Evolutionary conservation across 2,888 invertebrate species (phyloP), one percentile per base, ranked within the genome.

Genomic region (Brenthis daphne): DNA sequence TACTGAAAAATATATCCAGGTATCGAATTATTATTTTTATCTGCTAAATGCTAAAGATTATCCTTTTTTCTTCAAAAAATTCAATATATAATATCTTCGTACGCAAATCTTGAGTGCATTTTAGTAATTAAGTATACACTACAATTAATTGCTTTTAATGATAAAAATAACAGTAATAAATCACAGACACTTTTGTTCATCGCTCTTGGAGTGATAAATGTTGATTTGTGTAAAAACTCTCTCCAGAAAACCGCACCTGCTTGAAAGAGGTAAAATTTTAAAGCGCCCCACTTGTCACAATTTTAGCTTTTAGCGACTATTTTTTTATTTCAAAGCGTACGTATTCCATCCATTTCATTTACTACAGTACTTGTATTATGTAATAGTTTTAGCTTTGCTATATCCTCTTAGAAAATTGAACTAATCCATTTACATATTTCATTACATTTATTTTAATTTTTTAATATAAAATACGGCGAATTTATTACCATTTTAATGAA

Each of bases 141-240:
- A 14, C 13, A 29, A 54, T 54, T 3, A 54, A 54, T 54, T 56
- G 33, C 24, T 56, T 11, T 33, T 2, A 6, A 12, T n/a, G 24
- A 43, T 12, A 29, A 60, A 4, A 29, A 43, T 11, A 11, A 43
- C 11, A 11, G 11, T 11, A 48, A 48, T 60, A 60, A 60, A 29
- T 60, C n/a, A 48, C 5, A 50, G 29, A 2, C 60, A 16, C 37
- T 53, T 43, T 14, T 14, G 63, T 63, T 37, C 16, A 53, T 53
- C 53, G 33, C 51, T 53, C 24, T 6, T 16, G 37, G 37, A 14
- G 53, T 63, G 63, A 63, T 51, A 63, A 63, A 63, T 63, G 53
- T 63, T 63, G 63, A 53, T 33, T 63, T 63, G 63, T 63, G 63
- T 63, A 43, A 63, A 63, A 63, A 63, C 63, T 53, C 63, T 51